Evolutionary conservation across 2,113 vertebrate genomes (phyloP).

Genomic region (Carollia perspicillata): DNA sequence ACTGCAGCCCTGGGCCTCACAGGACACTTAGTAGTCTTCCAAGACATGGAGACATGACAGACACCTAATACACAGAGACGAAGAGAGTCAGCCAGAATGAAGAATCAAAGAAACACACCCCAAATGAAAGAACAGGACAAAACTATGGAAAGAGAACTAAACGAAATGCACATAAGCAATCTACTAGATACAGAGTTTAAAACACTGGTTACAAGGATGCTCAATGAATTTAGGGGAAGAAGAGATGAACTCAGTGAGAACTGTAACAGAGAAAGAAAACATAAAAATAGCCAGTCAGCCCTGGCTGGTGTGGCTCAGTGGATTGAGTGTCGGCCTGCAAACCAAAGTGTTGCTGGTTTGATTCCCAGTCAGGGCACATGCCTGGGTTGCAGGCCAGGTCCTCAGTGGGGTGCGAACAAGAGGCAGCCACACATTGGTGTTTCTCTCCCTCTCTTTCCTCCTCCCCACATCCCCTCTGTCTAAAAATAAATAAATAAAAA

Average conservation of each 20-base stretch:
- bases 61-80: not conserved
- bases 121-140: not conserved
- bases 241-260: not conserved
- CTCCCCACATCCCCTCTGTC: no score
- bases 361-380: no score
- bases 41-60: not conserved
- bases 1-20: not conserved
- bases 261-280: not conserved
- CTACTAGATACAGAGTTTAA: not conserved
- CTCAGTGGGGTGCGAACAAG: rapidly evolving
- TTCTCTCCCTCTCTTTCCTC: no score
- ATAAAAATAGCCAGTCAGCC: not conserved
- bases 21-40: not conserved
- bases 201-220: not conserved
- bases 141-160: not conserved
- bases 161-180: not conserved
- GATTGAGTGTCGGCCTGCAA: no score
- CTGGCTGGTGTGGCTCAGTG: no score
- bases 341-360: no score
- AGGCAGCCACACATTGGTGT: no score
- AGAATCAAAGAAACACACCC: not conserved
- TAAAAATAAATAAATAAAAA: no score
- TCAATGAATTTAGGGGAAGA: not conserved
- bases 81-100: not conserved
- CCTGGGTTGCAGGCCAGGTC: no score